Conservation (phyloP, 2,797 vertebrate species). For the Clamator glandarius region DNA sequence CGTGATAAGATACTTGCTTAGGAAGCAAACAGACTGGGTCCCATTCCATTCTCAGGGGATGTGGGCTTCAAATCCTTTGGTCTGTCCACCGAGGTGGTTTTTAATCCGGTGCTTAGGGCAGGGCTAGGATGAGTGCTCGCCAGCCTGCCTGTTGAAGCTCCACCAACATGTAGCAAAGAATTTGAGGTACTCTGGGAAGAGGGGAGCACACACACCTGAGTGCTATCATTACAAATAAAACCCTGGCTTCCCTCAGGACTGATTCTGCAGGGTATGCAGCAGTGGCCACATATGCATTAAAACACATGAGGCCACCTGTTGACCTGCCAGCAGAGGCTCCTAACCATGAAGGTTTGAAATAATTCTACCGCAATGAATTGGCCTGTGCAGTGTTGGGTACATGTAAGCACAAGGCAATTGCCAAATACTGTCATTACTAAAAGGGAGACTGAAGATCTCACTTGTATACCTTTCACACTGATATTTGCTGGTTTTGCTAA, state of each 20-base stretch:
- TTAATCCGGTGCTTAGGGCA: background rate
- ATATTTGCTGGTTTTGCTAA: background rate
- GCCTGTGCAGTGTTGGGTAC: background rate
- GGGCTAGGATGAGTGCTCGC: background rate
- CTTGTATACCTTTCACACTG: background rate
- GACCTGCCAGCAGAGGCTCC: background rate
- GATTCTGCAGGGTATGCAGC: background rate
- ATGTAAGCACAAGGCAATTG: background rate
- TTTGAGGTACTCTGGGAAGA: background rate
- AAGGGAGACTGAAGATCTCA: background rate
- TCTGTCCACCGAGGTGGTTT: background rate
- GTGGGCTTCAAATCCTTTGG: background rate
- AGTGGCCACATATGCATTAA: background rate
- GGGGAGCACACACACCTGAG: background rate
- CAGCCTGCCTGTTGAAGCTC: background rate
- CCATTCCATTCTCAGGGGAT: background rate
- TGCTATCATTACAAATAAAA: background rate
- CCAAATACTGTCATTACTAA: background rate
- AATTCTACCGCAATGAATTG: background rate
- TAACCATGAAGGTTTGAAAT: background rate
- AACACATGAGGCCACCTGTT: background rate
- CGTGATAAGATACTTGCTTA: background rate
- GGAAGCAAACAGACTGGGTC: background rate
- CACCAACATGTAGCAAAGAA: background rate
- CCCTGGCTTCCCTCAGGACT: background rate